Evolutionary conservation across 2,113 vertebrate genomes (phyloP).

Genomic region (Psammodynastes pulverulentus): DNA sequence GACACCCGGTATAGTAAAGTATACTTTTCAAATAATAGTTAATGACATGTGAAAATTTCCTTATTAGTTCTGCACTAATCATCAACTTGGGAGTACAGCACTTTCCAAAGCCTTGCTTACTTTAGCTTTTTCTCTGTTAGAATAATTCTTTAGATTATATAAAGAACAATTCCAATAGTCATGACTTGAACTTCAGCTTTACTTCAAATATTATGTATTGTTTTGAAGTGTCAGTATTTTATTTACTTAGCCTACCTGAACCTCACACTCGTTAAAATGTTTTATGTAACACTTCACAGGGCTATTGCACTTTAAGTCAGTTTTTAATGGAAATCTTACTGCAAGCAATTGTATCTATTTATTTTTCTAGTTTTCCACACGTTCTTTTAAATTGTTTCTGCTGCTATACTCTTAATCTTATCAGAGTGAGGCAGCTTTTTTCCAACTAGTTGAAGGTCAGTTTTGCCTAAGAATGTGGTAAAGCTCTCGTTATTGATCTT

Average conservation of each 20-base stretch:
- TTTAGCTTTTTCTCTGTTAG: conserved; percentile 14
- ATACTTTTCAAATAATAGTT: not conserved
- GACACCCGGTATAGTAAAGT: not conserved
- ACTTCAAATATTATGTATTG: not conserved
- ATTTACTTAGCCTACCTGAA: conserved; percentile 19
- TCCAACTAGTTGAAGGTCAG: not conserved
- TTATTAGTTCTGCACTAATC: conserved; percentile 1
- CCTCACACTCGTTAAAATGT: not conserved
- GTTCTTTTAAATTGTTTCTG: not conserved
- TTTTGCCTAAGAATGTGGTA: not conserved
- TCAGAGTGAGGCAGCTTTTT: not conserved
- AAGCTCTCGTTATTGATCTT: not conserved
- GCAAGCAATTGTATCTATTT: not conserved
- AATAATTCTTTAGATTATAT: not conserved
- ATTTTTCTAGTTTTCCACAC: not conserved
- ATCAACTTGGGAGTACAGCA: not conserved
- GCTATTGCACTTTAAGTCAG: not conserved
- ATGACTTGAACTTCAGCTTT: not conserved
- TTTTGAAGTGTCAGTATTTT: conserved; percentile 6
- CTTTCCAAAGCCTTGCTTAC: not conserved
- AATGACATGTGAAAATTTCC: not conserved
- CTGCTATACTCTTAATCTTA: conserved; percentile 5
- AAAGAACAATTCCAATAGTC: not conserved
- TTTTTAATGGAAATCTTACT: not conserved
- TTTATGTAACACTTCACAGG: not conserved